A percentile compares a stretch with the other conserved stretches of the same genome.
Conservation (phyloP, 2,113 vertebrate genomes). For the Solea solea region DNA sequence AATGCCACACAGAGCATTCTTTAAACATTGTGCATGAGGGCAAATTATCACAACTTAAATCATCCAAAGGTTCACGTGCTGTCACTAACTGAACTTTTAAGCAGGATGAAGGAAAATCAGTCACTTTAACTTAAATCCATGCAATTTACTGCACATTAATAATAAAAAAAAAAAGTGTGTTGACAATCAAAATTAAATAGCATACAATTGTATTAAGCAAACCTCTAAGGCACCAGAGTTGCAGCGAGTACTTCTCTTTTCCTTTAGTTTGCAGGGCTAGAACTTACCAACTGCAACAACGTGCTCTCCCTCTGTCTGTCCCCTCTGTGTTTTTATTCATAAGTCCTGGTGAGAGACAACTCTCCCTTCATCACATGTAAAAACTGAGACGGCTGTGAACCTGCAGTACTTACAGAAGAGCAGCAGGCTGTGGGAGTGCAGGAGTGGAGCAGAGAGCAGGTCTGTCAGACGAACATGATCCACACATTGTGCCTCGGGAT, state of each 20-base stretch:
- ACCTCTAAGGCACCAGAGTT: not conserved
- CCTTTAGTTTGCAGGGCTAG: not conserved
- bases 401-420: slow-evolving; percentile 65
- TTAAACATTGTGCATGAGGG: slow-evolving; percentile 52
- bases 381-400: slow-evolving; percentile 35
- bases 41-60: slow-evolving; percentile 39
- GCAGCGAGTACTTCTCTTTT: not conserved
- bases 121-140: not conserved
- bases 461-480: slow-evolving; percentile 65
- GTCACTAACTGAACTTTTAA: slow-evolving; percentile 13
- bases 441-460: slow-evolving; percentile 39
- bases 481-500: slow-evolving; percentile 65
- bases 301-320: slow-evolving; percentile 43
- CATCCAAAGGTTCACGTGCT: slow-evolving; percentile 26
- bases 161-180: not conserved
- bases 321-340: slow-evolving; percentile 57
- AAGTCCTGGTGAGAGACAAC: slow-evolving; percentile 39
- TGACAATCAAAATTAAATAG: not conserved
- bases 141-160: not conserved
- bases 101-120: not conserved
- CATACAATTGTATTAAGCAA: not conserved
- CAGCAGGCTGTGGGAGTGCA: slow-evolving; percentile 48
- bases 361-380: slow-evolving; percentile 31
- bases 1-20: slow-evolving; percentile 49
- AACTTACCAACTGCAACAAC: slow-evolving; percentile 64